Evolutionary conservation across 1,140 invertebrate species (phyloP).

Genomic region (Brachionus rubens): DNA sequence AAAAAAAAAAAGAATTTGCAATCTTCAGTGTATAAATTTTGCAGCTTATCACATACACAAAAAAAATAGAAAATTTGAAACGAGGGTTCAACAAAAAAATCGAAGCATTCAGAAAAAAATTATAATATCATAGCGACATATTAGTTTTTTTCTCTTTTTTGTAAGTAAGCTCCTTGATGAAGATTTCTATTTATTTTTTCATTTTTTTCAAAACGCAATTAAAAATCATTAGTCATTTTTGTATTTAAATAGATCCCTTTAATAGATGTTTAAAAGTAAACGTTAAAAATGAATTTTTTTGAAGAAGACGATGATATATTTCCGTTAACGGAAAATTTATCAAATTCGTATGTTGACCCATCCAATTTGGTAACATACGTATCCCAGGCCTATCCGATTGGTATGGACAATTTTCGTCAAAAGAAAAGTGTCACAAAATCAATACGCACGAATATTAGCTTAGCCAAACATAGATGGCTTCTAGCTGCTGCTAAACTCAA

Average conservation of each 20-base stretch:
- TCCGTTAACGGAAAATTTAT: conserved; percentile 20
- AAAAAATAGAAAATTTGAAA: no score
- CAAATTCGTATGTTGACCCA: conserved; percentile 4
- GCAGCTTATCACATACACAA: no score
- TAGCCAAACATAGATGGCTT: conserved; percentile 50
- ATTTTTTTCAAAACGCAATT: not conserved
- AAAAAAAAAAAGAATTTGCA: no score
- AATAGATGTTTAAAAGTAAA: not conserved
- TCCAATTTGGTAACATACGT: not conserved
- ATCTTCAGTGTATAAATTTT: no score
- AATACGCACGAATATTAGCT: not conserved
- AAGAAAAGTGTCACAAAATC: not conserved
- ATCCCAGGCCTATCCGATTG: not conserved
- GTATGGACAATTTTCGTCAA: conserved; percentile 43
- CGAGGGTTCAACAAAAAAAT: no score
- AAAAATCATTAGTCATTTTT: no score
- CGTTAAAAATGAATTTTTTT: conserved; percentile 5
- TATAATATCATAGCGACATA: no score
- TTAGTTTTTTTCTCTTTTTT: not conserved
- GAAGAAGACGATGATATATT: conserved; percentile 34
- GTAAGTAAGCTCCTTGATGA: not conserved
- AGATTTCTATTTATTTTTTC: not conserved
- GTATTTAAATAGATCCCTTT: not conserved
- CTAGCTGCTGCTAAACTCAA: conserved; percentile 52
- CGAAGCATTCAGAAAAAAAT: no score